phyloP scores from a whole-genome alignment of 2,888 invertebrate genomes.

The Acanthopleura granulata region DNA sequence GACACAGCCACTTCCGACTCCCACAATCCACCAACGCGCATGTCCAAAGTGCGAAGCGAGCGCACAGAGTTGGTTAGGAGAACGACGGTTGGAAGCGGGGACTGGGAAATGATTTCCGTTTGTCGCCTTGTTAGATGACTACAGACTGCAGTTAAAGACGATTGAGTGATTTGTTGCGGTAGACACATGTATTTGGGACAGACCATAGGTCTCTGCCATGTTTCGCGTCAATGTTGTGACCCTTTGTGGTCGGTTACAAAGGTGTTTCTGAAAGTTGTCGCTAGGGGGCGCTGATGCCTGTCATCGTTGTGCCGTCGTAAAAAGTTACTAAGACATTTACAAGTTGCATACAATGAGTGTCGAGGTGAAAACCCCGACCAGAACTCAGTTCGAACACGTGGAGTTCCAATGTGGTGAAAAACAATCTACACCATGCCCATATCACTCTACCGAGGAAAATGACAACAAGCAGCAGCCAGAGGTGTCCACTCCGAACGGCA shows the following conservation, averaged over 20 bases:
- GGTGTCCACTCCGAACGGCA: not conserved
- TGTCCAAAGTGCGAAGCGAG: not conserved
- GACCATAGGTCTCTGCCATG: not conserved
- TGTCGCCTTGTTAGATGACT: no score
- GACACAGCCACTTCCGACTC: constrained; percentile 13
- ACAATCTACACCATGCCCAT: not conserved
- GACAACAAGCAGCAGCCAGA: not conserved
- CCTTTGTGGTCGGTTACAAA: constrained; percentile 9
- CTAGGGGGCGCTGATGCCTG: not conserved
- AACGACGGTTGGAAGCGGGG: not conserved
- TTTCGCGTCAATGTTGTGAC: not conserved
- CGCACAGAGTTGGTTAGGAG: not conserved
- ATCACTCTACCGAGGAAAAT: not conserved
- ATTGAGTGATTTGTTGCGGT: no score
- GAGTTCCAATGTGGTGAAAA: constrained; percentile 62
- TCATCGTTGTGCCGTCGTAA: not conserved
- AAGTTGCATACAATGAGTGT: constrained; percentile 51
- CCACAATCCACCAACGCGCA: not conserved
- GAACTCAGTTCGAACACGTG: constrained; percentile 49
- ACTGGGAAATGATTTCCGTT: not conserved
- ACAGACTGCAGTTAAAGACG: no score
- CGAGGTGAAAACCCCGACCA: constrained; percentile 59
- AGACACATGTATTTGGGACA: no score
- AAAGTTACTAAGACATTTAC: not conserved
- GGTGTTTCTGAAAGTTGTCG: not conserved